Evolutionary conservation across 2,797 vertebrate species (phyloP).

Genomic region (Periparus ater): DNA sequence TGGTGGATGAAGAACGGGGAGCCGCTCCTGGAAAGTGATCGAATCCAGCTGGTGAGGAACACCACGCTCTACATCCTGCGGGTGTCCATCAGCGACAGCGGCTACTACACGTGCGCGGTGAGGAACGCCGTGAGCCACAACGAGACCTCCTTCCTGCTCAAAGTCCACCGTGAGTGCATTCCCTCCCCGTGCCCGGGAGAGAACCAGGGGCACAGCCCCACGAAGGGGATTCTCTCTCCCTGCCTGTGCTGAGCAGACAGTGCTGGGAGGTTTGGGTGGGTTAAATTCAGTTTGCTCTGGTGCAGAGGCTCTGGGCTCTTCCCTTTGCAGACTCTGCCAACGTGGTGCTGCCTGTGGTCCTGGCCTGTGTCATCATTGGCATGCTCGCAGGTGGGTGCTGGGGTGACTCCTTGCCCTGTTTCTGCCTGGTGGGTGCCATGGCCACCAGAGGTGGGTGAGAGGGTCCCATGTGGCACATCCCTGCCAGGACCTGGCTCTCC

Average conservation of each 20-base stretch:
- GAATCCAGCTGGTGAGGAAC: not conserved
- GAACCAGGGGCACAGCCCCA: rapidly evolving
- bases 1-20: not conserved
- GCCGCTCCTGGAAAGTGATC: not conserved
- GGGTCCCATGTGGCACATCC: not conserved
- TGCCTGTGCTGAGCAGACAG: rapidly evolving
- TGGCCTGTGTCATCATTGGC: not conserved
- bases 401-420: no score
- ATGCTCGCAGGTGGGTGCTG: not conserved
- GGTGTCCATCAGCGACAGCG: not conserved
- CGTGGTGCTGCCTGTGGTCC: not conserved
- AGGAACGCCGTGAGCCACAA: constrained; percentile 26
- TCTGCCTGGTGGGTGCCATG: rapidly evolving
- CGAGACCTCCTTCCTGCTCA: constrained; percentile 27
- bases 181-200: rapidly evolving
- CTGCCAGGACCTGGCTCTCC: not conserved
- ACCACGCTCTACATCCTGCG: not conserved
- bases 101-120: not conserved
- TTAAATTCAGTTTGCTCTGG: not conserved
- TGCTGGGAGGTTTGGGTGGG: not conserved
- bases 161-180: not conserved
- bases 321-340: not conserved
- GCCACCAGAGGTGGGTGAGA: not conserved
- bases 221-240: rapidly evolving
- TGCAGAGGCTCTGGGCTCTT: not conserved